These are phyloP conservation scores for Crenichthys baileyi DNA, from an alignment of 2,797 vertebrate genomes.

Conservation along the genomic window DNA sequence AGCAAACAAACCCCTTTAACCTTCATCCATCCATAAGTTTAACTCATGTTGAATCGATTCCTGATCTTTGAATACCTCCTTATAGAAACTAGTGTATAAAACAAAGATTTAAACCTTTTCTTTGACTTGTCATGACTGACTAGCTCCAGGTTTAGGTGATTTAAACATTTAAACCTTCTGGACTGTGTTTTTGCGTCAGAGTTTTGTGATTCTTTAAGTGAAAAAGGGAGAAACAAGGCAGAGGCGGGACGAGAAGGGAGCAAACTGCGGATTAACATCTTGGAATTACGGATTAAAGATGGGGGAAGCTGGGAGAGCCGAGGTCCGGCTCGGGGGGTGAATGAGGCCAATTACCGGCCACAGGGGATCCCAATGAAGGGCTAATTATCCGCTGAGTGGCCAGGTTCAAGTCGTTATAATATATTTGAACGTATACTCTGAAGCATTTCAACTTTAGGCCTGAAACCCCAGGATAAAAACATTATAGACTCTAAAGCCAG, in stretches of 20 bases:
- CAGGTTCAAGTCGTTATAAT: neutral
- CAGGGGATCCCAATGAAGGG: slow-evolving; percentile 36
- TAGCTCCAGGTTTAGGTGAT: neutral
- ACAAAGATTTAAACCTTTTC: neutral
- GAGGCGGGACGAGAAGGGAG: neutral
- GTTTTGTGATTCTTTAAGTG: slow-evolving; percentile 30
- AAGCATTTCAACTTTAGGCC: no score
- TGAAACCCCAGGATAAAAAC: neutral
- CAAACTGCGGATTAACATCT: slow-evolving; percentile 13
- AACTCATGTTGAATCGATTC: neutral
- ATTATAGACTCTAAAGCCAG: neutral
- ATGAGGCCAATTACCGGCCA: slow-evolving; percentile 14
- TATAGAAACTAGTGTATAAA: no score
- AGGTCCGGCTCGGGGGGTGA: neutral
- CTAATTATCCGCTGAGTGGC: slow-evolving; percentile 19
- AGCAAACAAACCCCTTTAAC: neutral
- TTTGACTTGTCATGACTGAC: neutral
- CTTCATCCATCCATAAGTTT: neutral
- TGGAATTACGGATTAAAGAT: neutral
- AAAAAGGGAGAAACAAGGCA: slow-evolving; percentile 10
- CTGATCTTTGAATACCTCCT: neutral
- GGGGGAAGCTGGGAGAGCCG: neutral
- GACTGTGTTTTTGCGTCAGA: neutral
- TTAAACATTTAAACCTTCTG: neutral
- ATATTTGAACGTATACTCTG: rapidly evolving